These are phyloP conservation scores for Drosophila sechellia DNA, from an alignment of 1,140 invertebrate species.

Conservation along the genomic window DNA sequence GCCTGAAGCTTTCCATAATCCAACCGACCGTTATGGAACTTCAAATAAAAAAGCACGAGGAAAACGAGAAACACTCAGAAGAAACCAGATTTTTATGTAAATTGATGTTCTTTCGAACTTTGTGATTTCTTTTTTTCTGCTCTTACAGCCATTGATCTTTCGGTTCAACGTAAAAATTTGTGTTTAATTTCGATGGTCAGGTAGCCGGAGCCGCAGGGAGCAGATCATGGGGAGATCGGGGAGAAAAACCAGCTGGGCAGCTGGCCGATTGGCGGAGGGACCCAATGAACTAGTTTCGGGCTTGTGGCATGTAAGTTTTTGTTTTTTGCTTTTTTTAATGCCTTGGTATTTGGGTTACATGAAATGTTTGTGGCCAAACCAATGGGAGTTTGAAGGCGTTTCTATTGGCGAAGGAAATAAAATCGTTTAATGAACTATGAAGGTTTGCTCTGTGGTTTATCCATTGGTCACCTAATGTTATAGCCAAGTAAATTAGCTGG, in stretches of 20 bases:
- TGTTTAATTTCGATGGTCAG: conserved; percentile 72
- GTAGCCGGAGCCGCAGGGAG: conserved; percentile 47
- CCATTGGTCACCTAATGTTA: not conserved
- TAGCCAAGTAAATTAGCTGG: not conserved
- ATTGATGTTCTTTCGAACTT: conserved; percentile 55
- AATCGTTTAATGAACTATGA: conserved; percentile 70
- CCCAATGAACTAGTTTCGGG: conserved; percentile 77
- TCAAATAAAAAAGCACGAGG: not conserved
- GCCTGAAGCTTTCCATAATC: conserved; percentile 24
- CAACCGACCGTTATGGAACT: conserved; percentile 38
- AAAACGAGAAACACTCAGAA: conserved; percentile 1
- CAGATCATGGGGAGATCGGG: conserved; percentile 23
- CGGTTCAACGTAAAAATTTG: conserved; percentile 69
- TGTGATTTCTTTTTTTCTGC: conserved; percentile 57
- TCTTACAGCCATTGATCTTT: conserved; percentile 64
- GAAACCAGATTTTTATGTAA: conserved; percentile 77
- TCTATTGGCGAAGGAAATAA: conserved; percentile 36
- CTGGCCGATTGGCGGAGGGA: conserved; percentile 52
- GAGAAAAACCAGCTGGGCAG: conserved; percentile 69
- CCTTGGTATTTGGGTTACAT: conserved; percentile 72
- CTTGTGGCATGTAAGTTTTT: conserved; percentile 70
- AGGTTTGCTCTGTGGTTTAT: conserved; percentile 30
- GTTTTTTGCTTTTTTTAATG: conserved; percentile 37
- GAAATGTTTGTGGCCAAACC: conserved; percentile 52
- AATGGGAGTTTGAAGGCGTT: conserved; percentile 30